phyloP scores from a whole-genome alignment of 2,797 vertebrate genomes.

The Eutrigla gurnardus region DNA sequence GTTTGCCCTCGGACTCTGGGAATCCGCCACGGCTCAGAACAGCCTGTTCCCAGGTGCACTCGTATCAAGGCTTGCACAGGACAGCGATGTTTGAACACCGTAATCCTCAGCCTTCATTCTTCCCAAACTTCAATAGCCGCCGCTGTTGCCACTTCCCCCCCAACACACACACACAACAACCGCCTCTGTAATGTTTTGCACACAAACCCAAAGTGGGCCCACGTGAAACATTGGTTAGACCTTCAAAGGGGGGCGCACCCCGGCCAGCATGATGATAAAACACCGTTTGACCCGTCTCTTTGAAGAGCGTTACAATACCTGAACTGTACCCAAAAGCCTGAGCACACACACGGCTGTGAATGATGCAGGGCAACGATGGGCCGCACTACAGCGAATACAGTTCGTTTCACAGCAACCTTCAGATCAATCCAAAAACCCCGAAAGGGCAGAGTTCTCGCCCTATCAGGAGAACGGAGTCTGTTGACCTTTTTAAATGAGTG shows the following conservation, averaged over 20 bases:
- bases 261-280: conserved; percentile 69
- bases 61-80: conserved; percentile 70
- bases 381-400: conserved; percentile 28
- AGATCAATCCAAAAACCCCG: conserved; percentile 66
- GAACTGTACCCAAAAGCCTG: conserved; percentile 48
- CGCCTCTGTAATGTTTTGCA: conserved; percentile 77
- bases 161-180: conserved; percentile 41
- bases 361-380: conserved; percentile 32
- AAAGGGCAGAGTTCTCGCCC: conserved; percentile 71
- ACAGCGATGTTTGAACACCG: conserved; percentile 74
- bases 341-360: conserved; percentile 30
- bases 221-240: conserved; percentile 65
- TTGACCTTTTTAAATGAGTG: conserved; percentile 83
- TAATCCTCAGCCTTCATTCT: conserved; percentile 78
- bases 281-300: conserved; percentile 70
- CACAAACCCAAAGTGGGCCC: conserved; percentile 73
- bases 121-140: conserved; percentile 71
- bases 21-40: conserved; percentile 50
- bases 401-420: conserved; percentile 59
- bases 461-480: conserved; percentile 71
- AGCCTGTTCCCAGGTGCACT: conserved; percentile 75
- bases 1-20: conserved; percentile 48
- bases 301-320: conserved; percentile 66
- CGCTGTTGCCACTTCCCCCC: conserved; percentile 70
- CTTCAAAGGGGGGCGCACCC: conserved; percentile 68